Conservation (phyloP, 2,797 vertebrate genomes). For the Poeciliopsis gracilis region DNA sequence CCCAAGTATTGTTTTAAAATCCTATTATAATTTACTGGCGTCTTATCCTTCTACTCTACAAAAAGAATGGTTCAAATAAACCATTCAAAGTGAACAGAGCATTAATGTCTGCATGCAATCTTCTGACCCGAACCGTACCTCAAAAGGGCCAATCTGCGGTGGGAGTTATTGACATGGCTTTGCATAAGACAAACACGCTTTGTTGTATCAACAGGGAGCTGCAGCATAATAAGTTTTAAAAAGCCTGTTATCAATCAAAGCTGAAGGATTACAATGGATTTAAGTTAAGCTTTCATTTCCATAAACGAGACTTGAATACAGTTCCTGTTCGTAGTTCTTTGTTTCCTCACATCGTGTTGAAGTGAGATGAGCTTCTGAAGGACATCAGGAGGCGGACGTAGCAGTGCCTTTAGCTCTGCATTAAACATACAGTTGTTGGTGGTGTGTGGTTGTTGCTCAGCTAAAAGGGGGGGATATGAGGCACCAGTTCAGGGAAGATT, state of each 20-base stretch:
- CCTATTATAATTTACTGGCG: neutral
- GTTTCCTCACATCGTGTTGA: conserved; percentile 11
- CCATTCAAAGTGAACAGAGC: neutral
- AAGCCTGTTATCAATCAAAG: conserved; percentile 49
- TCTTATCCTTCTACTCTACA: neutral
- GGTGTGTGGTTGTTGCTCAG: conserved; percentile 3
- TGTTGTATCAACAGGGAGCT: conserved; percentile 47
- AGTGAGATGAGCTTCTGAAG: conserved; percentile 23
- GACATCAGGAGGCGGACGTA: conserved; percentile 16
- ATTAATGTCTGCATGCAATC: neutral
- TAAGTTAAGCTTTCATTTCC: conserved; percentile 58
- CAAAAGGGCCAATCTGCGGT: conserved; percentile 37
- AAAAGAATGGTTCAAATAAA: neutral
- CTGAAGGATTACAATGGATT: conserved; percentile 53
- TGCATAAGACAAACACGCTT: conserved; percentile 24
- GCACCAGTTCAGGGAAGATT: neutral
- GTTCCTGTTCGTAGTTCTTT: conserved; percentile 5
- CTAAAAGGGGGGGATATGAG: neutral
- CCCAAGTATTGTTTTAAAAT: neutral
- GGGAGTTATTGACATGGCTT: conserved; percentile 32
- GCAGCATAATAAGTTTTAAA: conserved; percentile 29
- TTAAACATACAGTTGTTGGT: neutral
- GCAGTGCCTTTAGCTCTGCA: conserved; percentile 5
- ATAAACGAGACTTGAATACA: conserved; percentile 43
- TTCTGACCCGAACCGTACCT: neutral